Evolutionary conservation across 2,797 vertebrate species (phyloP).

Genomic region (Pteropus rufus): DNA sequence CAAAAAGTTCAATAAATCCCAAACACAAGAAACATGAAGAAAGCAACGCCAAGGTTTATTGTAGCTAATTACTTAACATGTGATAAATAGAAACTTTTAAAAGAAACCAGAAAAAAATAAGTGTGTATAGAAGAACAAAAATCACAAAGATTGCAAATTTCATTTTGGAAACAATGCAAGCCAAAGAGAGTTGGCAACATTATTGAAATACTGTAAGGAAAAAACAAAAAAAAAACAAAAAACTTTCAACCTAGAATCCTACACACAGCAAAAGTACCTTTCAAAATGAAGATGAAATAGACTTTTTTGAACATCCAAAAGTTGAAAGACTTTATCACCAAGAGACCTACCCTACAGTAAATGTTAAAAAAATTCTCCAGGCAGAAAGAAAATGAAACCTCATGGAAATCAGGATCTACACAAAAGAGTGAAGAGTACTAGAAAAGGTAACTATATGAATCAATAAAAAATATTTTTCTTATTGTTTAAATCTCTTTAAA

Average conservation of each 20-base stretch:
- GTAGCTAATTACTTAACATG: neutral
- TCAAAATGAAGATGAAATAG: neutral
- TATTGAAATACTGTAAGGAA: neutral
- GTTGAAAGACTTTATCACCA: neutral
- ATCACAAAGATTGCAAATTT: neutral
- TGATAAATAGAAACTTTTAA: neutral
- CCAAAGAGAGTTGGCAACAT: neutral
- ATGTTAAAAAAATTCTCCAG: neutral
- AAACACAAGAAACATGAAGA: neutral
- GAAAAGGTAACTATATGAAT: neutral
- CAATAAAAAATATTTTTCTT: neutral
- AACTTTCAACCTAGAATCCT: neutral
- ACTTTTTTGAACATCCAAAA: neutral
- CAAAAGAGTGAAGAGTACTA: neutral
- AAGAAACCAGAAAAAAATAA: neutral
- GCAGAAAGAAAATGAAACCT: neutral
- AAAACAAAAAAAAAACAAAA: neutral
- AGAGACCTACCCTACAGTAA: neutral
- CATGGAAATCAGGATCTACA: neutral
- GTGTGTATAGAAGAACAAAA: neutral
- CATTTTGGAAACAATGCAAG: neutral
- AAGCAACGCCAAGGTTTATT: neutral
- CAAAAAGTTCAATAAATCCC: neutral
- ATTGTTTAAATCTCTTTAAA: neutral
- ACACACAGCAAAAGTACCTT: neutral